phyloP scores from a whole-genome alignment of 1,140 invertebrate genomes.

The Brachionus paranguensis region DNA sequence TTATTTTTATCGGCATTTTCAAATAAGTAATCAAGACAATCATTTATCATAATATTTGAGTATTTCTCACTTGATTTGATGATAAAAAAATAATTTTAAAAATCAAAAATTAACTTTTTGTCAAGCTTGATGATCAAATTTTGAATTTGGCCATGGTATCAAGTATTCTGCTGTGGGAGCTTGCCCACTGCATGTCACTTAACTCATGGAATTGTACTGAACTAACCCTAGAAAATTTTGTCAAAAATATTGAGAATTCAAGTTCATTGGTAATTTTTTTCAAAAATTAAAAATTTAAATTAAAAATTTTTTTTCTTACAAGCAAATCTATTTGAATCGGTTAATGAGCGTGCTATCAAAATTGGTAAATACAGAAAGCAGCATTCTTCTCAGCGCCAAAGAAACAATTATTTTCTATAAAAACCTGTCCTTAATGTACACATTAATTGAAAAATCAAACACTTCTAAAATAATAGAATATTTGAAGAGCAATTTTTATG shows the following conservation, averaged over 20 bases:
- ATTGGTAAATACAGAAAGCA: neutral
- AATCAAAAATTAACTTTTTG: neutral
- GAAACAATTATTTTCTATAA: slow-evolving; percentile 15
- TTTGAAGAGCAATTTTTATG: neutral
- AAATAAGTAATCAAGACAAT: too few species aligned
- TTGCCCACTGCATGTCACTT: neutral
- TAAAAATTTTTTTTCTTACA: neutral
- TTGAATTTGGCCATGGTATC: neutral
- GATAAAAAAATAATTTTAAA: neutral
- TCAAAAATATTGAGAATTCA: neutral
- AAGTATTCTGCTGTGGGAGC: neutral
- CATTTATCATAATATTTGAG: too few species aligned
- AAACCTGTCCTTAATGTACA: neutral
- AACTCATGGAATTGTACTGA: slow-evolving; percentile 22
- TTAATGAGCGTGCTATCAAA: neutral
- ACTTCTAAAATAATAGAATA: neutral
- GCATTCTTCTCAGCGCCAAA: neutral
- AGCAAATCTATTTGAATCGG: neutral
- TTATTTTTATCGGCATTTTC: too few species aligned
- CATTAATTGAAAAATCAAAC: slow-evolving; percentile 4
- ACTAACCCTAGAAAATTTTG: neutral
- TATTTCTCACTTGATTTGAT: too few species aligned
- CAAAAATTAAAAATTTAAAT: neutral
- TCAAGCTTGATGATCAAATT: neutral
- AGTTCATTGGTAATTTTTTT: neutral